phyloP scores from a whole-genome alignment of 2,113 vertebrate genomes.

The Brachirus orientalis region DNA sequence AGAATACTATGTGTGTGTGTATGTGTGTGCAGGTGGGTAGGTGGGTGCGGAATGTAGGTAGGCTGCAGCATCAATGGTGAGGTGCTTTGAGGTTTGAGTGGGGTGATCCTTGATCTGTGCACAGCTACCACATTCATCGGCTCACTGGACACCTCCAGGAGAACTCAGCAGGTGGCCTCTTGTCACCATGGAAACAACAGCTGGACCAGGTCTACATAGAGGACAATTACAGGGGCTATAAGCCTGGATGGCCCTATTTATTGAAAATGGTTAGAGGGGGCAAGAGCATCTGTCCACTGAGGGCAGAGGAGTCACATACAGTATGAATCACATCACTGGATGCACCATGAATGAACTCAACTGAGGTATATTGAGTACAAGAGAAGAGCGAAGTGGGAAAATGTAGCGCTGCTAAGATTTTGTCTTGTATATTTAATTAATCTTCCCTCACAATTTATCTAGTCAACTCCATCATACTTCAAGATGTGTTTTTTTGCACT shows the following conservation, averaged over 20 bases:
- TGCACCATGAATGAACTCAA: slow-evolving; percentile 35
- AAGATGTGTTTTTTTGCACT: slow-evolving; percentile 25
- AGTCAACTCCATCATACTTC: slow-evolving; percentile 33
- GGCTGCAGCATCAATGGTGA: slow-evolving; percentile 22
- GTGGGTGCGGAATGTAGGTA: slow-evolving; percentile 15
- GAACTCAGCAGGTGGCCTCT: slow-evolving; percentile 62
- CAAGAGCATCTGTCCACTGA: slow-evolving; percentile 34
- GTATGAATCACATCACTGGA: slow-evolving; percentile 42
- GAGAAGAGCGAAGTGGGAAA: slow-evolving; percentile 21
- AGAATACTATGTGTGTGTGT: not conserved
- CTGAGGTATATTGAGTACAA: slow-evolving; percentile 26
- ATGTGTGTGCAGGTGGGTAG: not conserved
- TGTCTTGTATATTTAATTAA: slow-evolving; percentile 12
- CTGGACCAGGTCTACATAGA: slow-evolving; percentile 34
- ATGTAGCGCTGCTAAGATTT: slow-evolving; percentile 11
- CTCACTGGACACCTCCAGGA: slow-evolving; percentile 65
- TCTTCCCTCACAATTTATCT: slow-evolving; percentile 24
- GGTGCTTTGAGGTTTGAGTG: slow-evolving; percentile 46
- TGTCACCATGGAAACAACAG: slow-evolving; percentile 71
- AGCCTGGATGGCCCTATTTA: slow-evolving; percentile 61
- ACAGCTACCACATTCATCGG: slow-evolving; percentile 59
- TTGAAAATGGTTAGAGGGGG: slow-evolving; percentile 50
- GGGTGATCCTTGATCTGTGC: slow-evolving; percentile 44
- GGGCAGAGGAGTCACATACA: slow-evolving; percentile 42
- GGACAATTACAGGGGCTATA: slow-evolving; percentile 62